Evolutionary conservation across 2,113 vertebrate genomes (phyloP).

Genomic region (Nothocercus julius): DNA sequence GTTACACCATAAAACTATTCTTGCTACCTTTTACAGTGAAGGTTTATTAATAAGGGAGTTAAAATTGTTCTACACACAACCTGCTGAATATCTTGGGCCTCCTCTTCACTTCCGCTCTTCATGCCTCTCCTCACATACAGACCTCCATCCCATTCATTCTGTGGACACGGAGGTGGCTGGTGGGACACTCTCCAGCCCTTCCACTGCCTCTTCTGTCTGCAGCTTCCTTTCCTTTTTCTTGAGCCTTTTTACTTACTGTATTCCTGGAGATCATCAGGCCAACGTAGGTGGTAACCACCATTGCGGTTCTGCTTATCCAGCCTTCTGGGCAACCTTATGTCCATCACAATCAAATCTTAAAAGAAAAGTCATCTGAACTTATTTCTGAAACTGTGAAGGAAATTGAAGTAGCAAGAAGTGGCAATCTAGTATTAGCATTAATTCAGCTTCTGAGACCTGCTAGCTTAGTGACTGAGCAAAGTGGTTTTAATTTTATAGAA

Average conservation of each 20-base stretch:
- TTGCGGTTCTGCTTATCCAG: not conserved
- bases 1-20: not conserved
- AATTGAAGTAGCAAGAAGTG: not conserved
- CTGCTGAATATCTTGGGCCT: not conserved
- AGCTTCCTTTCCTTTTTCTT: not conserved
- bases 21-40: not conserved
- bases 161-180: not conserved
- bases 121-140: not conserved
- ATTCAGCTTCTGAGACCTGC: not conserved
- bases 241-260: not conserved
- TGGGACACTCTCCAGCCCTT: not conserved
- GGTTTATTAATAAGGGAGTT: not conserved
- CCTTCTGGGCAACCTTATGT: not conserved
- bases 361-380: not conserved
- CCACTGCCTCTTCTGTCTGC: not conserved
- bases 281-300: not conserved
- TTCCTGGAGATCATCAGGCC: not conserved
- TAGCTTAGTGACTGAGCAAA: conserved; percentile 8
- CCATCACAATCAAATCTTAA: not conserved
- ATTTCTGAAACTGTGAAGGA: not conserved
- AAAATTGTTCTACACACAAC: not conserved
- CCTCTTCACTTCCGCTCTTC: not conserved
- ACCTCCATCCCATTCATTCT: not conserved
- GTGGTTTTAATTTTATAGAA: conserved; percentile 36
- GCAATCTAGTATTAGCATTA: not conserved